Base-by-base conservation (phyloP, 2,113 vertebrate species). In the Crotalus helleri region DNA sequence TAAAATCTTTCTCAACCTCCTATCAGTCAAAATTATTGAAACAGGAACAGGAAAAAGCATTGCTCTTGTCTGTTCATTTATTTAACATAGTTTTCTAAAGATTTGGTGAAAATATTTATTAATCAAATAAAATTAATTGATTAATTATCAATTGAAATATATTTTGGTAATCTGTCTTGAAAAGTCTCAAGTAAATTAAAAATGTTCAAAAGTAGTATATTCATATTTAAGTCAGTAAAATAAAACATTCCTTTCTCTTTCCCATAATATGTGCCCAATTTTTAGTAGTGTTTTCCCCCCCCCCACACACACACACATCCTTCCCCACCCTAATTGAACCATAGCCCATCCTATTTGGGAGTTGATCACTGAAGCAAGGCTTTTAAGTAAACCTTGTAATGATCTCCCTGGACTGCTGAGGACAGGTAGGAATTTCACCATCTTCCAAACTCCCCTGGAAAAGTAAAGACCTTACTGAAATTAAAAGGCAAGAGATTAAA, bases 1-100 rank as follows among this genome's bases (percentile, higher is more conserved):
- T 93, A 92, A 96, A 96, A 96, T 17, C 85, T 94, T 69, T 92
- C 91, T 93, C 88, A 87, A 93, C 93, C 90, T 29, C 91, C 95
- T 93, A 93, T 93, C 92, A 94, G 69, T 39, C 5, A 81, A 69
- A 39, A 81, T 74, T 74, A 74, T 74, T 33, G n/a, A 74, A 64
- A 59, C 88, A 95, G 91, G 90, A 57, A 54, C 15, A 54, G 1
- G 12, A 92, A 64, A 85, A 89, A 92, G 57, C 57, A 33, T 10
- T 91, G 92, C 7, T 85, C 44, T 90, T 91, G 59, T 1, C 55
- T 1, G 46, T 6, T 94, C 88, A 33, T 21, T 92, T 74, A 26
- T 64, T 64, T 57, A 86, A 90, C 51, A 88, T 0, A 53, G 33
- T 51, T 90, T 91, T 81, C 61, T 17, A 64, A 24, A 54, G 49